These are phyloP conservation scores for Heterochromis multidens DNA, from an alignment of 2,113 vertebrate genomes.

Conservation along the genomic window DNA sequence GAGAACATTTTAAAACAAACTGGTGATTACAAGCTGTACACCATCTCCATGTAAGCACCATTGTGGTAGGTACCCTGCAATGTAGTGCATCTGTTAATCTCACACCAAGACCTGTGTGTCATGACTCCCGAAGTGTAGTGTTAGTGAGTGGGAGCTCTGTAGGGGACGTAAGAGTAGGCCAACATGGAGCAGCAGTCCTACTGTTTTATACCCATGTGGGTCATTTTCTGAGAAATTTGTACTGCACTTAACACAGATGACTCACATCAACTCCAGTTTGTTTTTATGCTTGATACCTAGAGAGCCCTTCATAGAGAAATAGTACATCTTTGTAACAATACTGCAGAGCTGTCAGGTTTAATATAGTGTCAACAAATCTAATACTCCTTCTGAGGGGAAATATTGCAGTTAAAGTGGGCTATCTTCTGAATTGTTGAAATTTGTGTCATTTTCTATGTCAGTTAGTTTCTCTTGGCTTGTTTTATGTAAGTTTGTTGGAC, in stretches of 20 bases:
- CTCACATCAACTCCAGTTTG: constrained; percentile 30
- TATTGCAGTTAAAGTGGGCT: not conserved
- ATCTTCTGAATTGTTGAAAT: not conserved
- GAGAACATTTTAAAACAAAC: not conserved
- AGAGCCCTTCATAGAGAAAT: constrained; percentile 29
- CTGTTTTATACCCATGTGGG: constrained; percentile 54
- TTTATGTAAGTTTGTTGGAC: not conserved
- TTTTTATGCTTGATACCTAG: constrained; percentile 46
- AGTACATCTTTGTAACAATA: not conserved
- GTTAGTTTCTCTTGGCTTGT: not conserved
- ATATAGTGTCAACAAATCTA: constrained; percentile 2
- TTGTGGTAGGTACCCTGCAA: not conserved
- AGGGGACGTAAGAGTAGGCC: constrained; percentile 2
- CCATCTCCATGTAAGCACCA: not conserved
- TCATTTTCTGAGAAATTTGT: constrained; percentile 38
- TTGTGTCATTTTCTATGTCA: not conserved
- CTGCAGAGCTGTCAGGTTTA: constrained; percentile 5
- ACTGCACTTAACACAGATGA: constrained; percentile 43
- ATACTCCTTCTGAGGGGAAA: not conserved
- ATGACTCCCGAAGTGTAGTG: not conserved
- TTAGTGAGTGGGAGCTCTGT: constrained; percentile 32
- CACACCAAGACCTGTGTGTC: not conserved
- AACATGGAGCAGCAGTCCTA: not conserved
- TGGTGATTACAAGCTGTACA: not conserved
- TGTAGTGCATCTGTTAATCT: not conserved